Evolutionary conservation across 2,797 vertebrate genomes (phyloP).

Genomic region (Notamacropus eugenii): DNA sequence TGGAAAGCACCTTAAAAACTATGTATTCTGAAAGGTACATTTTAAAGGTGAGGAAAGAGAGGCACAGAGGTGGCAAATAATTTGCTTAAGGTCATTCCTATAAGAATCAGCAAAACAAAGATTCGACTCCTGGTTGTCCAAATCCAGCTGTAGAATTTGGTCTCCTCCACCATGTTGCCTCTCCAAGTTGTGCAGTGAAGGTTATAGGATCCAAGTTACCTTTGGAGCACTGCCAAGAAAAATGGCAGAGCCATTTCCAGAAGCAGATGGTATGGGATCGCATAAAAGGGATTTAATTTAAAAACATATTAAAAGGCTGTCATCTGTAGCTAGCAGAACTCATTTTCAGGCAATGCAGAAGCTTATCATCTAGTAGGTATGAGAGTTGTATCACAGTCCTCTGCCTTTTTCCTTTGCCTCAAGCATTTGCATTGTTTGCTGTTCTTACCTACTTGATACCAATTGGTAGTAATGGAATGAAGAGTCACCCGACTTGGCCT

Average conservation of each 20-base stretch:
- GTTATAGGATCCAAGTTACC: not conserved
- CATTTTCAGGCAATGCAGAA: slow-evolving; percentile 61
- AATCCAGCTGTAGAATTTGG: not conserved
- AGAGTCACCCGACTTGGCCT: slow-evolving; percentile 44
- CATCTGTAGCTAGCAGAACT: slow-evolving; percentile 48
- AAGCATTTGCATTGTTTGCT: not conserved
- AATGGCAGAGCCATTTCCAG: not conserved
- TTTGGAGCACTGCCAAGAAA: not conserved
- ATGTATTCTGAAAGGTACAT: not conserved
- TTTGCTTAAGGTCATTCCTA: not conserved
- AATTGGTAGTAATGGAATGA: slow-evolving; percentile 54
- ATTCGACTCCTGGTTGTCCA: not conserved
- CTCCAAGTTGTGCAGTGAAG: not conserved
- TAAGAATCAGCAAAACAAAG: not conserved
- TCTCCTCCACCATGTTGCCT: not conserved
- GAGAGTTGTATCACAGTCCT: not conserved
- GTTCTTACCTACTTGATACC: slow-evolving; percentile 44
- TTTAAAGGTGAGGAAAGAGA: not conserved
- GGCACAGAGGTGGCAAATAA: not conserved
- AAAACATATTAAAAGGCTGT: not conserved
- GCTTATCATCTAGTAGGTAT: slow-evolving; percentile 5
- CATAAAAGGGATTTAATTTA: not conserved
- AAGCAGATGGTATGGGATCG: not conserved
- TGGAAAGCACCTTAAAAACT: not conserved
- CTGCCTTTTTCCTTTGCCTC: slow-evolving; percentile 4